phyloP scores from a whole-genome alignment of 37 sponge, comb jelly and placozoan genomes.

The Dysidea cf. avara region DNA sequence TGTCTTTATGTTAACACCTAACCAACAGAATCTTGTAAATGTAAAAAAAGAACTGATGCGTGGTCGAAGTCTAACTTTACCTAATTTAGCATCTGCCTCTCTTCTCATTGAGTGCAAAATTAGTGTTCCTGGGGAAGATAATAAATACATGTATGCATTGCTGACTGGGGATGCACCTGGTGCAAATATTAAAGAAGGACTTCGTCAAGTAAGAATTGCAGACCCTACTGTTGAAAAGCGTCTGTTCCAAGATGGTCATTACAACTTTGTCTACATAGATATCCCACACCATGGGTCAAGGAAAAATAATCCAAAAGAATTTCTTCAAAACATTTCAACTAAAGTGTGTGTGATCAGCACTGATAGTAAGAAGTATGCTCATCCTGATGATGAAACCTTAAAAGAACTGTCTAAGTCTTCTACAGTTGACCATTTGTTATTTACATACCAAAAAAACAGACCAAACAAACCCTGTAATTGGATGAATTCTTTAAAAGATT shows the following conservation, averaged over 20 bases:
- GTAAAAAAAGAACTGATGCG: too few species aligned
- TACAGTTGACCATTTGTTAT: not conserved
- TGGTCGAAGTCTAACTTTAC: not conserved
- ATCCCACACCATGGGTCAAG: conserved; percentile 12
- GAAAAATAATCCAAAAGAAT: conserved; percentile 2
- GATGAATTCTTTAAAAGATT: too few species aligned
- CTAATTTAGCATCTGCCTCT: conserved; percentile 1
- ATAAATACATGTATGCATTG: not conserved
- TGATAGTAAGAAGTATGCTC: not conserved
- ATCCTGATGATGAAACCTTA: not conserved
- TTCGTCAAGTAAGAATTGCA: not conserved
- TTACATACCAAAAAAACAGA: too few species aligned
- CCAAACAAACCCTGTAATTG: too few species aligned
- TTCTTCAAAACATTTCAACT: not conserved
- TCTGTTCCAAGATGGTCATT: too few species aligned
- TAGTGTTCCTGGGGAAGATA: too few species aligned
- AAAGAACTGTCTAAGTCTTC: not conserved
- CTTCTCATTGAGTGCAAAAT: conserved; percentile 4
- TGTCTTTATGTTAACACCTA: too few species aligned
- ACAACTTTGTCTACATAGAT: conserved; percentile 1
- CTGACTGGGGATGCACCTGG: conserved; percentile 20
- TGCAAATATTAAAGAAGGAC: not conserved
- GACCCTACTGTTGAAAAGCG: not conserved
- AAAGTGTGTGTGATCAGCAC: conserved; percentile 1
- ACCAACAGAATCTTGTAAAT: too few species aligned